Evolutionary conservation across 2,888 invertebrate genomes (phyloP).

Genomic region (Drosophila bunnanda): DNA sequence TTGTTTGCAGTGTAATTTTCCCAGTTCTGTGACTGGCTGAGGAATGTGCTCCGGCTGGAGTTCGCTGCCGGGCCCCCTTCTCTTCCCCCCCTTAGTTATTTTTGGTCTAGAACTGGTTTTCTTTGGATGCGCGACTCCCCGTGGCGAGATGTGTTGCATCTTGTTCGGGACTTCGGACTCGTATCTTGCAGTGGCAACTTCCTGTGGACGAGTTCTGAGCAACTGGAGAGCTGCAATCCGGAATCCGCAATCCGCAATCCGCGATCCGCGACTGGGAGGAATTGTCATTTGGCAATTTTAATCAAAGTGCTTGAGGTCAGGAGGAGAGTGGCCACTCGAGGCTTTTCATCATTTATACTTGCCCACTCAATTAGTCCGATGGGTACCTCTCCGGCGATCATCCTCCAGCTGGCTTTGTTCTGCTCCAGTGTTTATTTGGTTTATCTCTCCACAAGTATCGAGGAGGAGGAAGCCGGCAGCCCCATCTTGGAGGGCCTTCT

Average conservation of each 20-base stretch:
- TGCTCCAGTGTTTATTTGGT: constrained; percentile 64
- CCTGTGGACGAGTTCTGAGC: constrained; percentile 67
- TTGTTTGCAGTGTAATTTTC: constrained; percentile 24
- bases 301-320: constrained; percentile 40
- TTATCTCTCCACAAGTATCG: constrained; percentile 40
- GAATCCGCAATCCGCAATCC: constrained; percentile 24
- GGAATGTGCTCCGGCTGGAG: constrained; percentile 49
- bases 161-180: constrained; percentile 18
- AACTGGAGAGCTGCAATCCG: constrained; percentile 36
- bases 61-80: constrained; percentile 18
- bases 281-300: constrained; percentile 42
- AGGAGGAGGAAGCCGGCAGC: constrained; percentile 11
- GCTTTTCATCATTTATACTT: constrained; percentile 64
- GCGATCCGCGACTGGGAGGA: constrained; percentile 31
- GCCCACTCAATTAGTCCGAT: constrained; percentile 74
- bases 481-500: constrained; percentile 58
- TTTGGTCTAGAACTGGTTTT: constrained; percentile 73
- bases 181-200: constrained; percentile 75
- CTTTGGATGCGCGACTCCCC: constrained; percentile 26
- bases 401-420: constrained; percentile 43
- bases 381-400: constrained; percentile 52
- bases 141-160: constrained; percentile 38
- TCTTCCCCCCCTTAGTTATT: constrained; percentile 52
- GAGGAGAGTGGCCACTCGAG: constrained; percentile 25
- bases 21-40: constrained; percentile 16